Evolutionary conservation across 2,113 vertebrate species (phyloP).

Genomic region (Cephalopterus ornatus): DNA sequence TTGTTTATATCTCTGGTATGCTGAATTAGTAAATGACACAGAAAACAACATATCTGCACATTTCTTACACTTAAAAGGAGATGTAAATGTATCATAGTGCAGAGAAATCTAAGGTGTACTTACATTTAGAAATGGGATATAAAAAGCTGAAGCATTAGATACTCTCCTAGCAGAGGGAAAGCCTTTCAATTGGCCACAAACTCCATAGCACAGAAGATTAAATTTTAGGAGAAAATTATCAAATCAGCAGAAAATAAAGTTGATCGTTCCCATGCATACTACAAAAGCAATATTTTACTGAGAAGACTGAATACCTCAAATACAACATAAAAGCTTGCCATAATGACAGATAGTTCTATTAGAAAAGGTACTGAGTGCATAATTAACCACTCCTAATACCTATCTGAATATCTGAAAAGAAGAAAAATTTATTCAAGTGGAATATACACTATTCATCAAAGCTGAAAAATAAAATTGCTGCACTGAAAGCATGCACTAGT

Average conservation of each 20-base stretch:
- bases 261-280: constrained; percentile 23
- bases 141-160: constrained; percentile 6
- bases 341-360: constrained; percentile 66
- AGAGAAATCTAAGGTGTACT: neutral
- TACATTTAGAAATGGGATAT: neutral
- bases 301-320: constrained; percentile 42
- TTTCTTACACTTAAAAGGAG: neutral
- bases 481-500: constrained; percentile 56
- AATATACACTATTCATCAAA: constrained; percentile 71
- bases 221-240: constrained; percentile 54
- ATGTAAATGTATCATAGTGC: neutral
- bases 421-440: constrained; percentile 62
- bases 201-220: constrained; percentile 26
- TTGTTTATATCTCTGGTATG: neutral
- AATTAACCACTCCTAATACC: constrained; percentile 68
- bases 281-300: constrained; percentile 51
- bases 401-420: constrained; percentile 64
- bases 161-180: neutral
- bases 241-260: constrained; percentile 68
- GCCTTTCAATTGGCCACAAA: neutral
- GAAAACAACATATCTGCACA: neutral
- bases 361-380: constrained; percentile 60
- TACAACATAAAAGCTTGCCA: constrained; percentile 56
- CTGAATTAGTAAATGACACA: neutral
- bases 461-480: constrained; percentile 38